Evolutionary conservation across 92 coral and sea anemone genomes (phyloP), one percentile per base, ranked within the genome.

Genomic region (Palythoa grandiflora): DNA sequence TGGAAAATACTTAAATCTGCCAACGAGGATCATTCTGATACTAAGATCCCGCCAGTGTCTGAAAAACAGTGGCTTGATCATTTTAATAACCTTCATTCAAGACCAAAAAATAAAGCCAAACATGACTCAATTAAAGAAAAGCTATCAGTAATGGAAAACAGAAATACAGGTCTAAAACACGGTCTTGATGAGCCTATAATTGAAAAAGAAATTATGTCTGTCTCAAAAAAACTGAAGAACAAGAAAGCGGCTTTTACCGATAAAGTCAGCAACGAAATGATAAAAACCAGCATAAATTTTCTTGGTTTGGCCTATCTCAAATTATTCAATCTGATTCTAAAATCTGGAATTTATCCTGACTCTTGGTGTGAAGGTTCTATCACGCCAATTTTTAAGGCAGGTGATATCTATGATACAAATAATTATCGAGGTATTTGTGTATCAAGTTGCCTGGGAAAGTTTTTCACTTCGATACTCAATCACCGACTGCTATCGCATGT

Each of bases 181-280:
- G 68, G 6, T 21, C 61, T 89, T 37, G 87, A 89, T 84, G 47
- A 63, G 1, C 87, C 63, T 35, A 79, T 87, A 16, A 78, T 61
- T 72, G 90, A 87, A 47, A 63, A 54, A 21, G 93, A 90, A 87
- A 79, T 90, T 11, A 14, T 51, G 19, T 9, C 68, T 19, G 21
- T 72, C 44, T 54, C 63, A 10, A 80, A 75, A 54, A 47, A 79
- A 38, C 77, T 90, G 6, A 90, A 90, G 83, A 90, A 87, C 74
- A 90, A 90, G n/a, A 86, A 90, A 90, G 83, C 92, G 44, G 75
- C 92, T 65, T 55, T 53, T 77, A 55, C 87, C 4, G 92, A 90
- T 75, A 75, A 39, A 77, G 72, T 66, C 72, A 66, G n/a, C 72
- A 66, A 66, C 0, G 72, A 66, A 66, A 66, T 66, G 72, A n/a